phyloP scores from a whole-genome alignment of 2,888 invertebrate species.

The Lepas anatifera region DNA sequence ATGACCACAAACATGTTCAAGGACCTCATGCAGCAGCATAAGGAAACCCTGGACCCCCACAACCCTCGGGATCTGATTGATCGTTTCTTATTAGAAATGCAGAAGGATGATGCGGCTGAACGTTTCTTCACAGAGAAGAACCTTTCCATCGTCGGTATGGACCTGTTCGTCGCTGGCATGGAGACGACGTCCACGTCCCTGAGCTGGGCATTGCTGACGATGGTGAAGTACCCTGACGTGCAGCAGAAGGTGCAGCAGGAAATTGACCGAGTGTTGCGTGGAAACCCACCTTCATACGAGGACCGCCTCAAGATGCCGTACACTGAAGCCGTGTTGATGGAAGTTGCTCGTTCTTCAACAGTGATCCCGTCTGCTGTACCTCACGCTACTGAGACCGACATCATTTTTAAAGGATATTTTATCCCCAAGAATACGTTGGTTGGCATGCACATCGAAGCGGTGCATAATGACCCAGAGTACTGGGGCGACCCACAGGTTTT shows the following conservation, averaged over 20 bases:
- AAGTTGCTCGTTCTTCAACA: not conserved
- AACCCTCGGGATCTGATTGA: not conserved
- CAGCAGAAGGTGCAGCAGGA: conserved; percentile 24
- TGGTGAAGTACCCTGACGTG: conserved; percentile 15
- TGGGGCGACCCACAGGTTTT: not conserved
- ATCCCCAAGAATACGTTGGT: not conserved
- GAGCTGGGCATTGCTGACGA: not conserved
- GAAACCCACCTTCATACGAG: not conserved
- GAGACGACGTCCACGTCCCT: not conserved
- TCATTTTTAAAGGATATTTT: not conserved
- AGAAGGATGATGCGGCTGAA: not conserved
- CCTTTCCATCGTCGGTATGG: not conserved
- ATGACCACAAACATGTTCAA: not conserved
- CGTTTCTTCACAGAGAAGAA: not conserved
- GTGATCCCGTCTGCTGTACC: not conserved
- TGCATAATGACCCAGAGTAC: not conserved
- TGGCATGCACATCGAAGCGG: not conserved
- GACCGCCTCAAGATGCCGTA: conserved; percentile 10
- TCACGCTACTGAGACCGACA: not conserved
- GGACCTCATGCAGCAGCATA: not conserved
- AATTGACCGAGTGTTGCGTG: conserved; percentile 19
- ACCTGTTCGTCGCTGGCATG: too few relatives aligned
- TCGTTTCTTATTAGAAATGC: not conserved
- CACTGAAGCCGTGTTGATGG: conserved; percentile 12
- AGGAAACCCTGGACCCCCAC: not conserved